Percentiles rank a stretch among this genome's conserved stretches.
Conservation (phyloP, 1,140 invertebrate genomes). For the Chlorops oryzae region DNA sequence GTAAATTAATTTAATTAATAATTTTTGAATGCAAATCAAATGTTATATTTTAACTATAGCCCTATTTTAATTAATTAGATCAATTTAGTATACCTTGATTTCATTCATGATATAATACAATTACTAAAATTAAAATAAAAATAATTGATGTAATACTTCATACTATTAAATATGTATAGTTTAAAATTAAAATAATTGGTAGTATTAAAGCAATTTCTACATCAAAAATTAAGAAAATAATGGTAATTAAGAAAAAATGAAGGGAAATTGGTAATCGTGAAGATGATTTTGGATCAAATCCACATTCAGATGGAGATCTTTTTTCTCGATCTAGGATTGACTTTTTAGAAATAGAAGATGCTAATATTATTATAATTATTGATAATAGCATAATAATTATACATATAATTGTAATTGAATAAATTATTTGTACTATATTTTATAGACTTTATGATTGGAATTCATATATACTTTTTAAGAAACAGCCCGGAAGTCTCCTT, state of each 20-base stretch:
- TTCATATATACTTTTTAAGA: constrained; percentile 59
- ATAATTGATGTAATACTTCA: too few relatives aligned
- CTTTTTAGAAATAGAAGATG: constrained; percentile 51
- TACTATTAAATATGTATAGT: too few relatives aligned
- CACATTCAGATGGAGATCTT: constrained; percentile 55
- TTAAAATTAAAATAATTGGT: too few relatives aligned
- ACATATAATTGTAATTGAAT: constrained; percentile 45
- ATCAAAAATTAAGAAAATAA: too few relatives aligned
- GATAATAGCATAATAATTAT: constrained; percentile 45
- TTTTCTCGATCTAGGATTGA: too few relatives aligned
- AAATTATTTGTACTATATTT: constrained; percentile 53
- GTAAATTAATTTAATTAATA: too few relatives aligned
- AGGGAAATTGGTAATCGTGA: constrained; percentile 47
- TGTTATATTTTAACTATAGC: constrained; percentile 56
- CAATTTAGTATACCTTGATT: constrained; percentile 54
- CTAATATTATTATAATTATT: constrained; percentile 48
- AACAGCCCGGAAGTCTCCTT: too few relatives aligned
- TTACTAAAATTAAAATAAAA: constrained; percentile 53
- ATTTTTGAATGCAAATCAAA: too few relatives aligned
- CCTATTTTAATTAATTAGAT: constrained; percentile 50
- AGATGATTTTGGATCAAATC: constrained; percentile 55
- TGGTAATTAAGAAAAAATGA: constrained; percentile 52
- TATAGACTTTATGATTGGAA: constrained; percentile 65
- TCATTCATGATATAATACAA: constrained; percentile 55
- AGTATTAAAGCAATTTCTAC: too few relatives aligned